Percentiles rank a stretch among this genome's conserved stretches.
phyloP scores from a whole-genome alignment of 2,113 vertebrate genomes.

The Mesembrinibis cayennensis region DNA sequence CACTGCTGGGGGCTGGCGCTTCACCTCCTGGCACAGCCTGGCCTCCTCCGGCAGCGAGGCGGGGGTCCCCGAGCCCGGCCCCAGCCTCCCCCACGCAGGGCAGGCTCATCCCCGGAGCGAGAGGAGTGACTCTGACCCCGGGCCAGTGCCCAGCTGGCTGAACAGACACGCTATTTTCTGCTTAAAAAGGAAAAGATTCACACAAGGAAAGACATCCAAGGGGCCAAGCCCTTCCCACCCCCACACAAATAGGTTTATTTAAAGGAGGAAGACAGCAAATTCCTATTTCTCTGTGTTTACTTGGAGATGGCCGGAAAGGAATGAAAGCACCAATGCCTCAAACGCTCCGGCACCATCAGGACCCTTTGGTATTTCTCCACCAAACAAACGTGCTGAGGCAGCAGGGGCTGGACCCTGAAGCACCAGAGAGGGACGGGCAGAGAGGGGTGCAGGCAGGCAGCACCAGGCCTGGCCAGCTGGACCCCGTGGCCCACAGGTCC shows the following conservation, averaged over 20 bases:
- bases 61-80: not conserved
- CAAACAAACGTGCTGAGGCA: not conserved
- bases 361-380: not conserved
- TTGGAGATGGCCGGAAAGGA: constrained; percentile 60
- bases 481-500: not conserved
- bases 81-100: not conserved
- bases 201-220: not conserved
- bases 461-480: not conserved
- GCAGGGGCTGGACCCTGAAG: not conserved
- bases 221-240: constrained; percentile 22
- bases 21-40: not conserved
- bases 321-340: constrained; percentile 30
- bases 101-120: not conserved
- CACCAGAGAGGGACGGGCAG: not conserved
- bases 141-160: not conserved
- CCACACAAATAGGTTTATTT: constrained; percentile 55
- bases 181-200: constrained; percentile 64
- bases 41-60: not conserved
- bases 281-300: constrained; percentile 62
- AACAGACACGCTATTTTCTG: not conserved
- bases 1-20: not conserved
- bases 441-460: not conserved
- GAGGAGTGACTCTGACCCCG: not conserved
- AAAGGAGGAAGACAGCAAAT: constrained; percentile 59
- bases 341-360: not conserved